Evolutionary conservation across 2,113 vertebrate species (phyloP), one percentile per base, ranked within the genome.

Genomic region (Machaerirhynchus nigripectus): DNA sequence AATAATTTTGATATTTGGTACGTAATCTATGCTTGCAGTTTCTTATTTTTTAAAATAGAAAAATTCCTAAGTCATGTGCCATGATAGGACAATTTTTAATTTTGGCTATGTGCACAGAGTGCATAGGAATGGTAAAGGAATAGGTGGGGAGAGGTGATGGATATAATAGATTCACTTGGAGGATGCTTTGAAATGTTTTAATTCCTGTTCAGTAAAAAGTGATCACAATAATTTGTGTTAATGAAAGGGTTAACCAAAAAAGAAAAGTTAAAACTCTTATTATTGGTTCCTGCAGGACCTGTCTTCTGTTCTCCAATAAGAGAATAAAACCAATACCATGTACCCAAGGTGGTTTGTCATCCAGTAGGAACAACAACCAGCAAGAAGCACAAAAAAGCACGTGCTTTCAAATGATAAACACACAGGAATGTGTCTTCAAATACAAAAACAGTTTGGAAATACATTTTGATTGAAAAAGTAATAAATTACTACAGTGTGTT

Each of bases 401-500:
- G 26, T 11, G 56, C 20, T 47, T 89, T 23, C 26, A 92, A 75
- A 87, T 44, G 5, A 81, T 57, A 84, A 81, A n/a, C 14, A 68
- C 44, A 13, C 10, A 84, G 77, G 37, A 92, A 90, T 47, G 6
- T 68, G 42, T 89, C 52, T 89, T 87, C 26, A 73, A 78, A 94
- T 35, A 68, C 3, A 75, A 80, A 93, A 92, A 21, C 30, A 64
- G 22, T 56, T 92, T 0, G 0, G 69, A 81, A 87, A 91, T 71
- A 78, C 37, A 57, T 84, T 96, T n/a, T 71, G 80, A 89, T 56
- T 78, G 60, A 86, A 93, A 95, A 95, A 87, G 14, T 87, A 55
- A 86, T 90, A 64, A 89, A 75, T 87, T 93, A 40, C 33, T 81
- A 31, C 46, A 82, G 2, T 69, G 28, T 87, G 65, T 89, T 92